phyloP scores from a whole-genome alignment of 2,888 invertebrate species.

The Eupithecia centaureata region DNA sequence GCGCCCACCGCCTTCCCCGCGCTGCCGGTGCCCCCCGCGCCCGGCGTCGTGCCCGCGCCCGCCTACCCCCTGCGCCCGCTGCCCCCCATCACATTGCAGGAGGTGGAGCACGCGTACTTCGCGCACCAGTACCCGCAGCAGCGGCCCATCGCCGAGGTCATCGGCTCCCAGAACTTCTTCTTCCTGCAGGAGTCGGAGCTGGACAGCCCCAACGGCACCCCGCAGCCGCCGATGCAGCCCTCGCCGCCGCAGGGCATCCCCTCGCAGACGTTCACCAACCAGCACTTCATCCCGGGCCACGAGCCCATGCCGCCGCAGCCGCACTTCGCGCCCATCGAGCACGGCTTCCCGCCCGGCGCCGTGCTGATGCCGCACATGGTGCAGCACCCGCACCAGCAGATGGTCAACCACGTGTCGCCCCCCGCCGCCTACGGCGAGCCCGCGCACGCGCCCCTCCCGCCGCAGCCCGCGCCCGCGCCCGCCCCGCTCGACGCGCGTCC shows the following conservation, averaged over 20 bases:
- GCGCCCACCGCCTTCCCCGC: constrained; percentile 67
- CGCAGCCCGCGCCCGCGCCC: constrained; percentile 44
- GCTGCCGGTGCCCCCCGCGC: constrained; percentile 78
- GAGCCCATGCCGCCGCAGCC: constrained; percentile 83
- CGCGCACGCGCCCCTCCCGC: constrained; percentile 64
- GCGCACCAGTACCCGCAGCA: constrained; percentile 83
- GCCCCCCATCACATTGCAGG: constrained; percentile 84
- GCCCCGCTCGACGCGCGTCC: constrained; percentile 47
- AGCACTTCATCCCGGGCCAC: constrained; percentile 87
- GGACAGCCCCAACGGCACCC: constrained; percentile 87
- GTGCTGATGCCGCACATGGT: constrained; percentile 60
- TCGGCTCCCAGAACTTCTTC: constrained; percentile 90
- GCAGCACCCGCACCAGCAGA: constrained; percentile 37
- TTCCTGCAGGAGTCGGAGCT: constrained; percentile 96
- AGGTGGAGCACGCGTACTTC: constrained; percentile 86
- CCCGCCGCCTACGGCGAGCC: constrained; percentile 72
- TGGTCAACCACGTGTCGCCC: constrained; percentile 43
- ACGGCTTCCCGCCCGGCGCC: constrained; percentile 76
- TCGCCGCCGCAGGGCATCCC: constrained; percentile 84
- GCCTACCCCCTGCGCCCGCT: constrained; percentile 82
- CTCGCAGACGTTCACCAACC: constrained; percentile 93
- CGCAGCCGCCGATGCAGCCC: constrained; percentile 78
- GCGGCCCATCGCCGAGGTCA: constrained; percentile 88
- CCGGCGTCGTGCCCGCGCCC: constrained; percentile 81
- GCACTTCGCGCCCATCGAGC: constrained; percentile 72